phyloP scores from a whole-genome alignment of 2,888 invertebrate genomes.

The Micoletzkya japonica region DNA sequence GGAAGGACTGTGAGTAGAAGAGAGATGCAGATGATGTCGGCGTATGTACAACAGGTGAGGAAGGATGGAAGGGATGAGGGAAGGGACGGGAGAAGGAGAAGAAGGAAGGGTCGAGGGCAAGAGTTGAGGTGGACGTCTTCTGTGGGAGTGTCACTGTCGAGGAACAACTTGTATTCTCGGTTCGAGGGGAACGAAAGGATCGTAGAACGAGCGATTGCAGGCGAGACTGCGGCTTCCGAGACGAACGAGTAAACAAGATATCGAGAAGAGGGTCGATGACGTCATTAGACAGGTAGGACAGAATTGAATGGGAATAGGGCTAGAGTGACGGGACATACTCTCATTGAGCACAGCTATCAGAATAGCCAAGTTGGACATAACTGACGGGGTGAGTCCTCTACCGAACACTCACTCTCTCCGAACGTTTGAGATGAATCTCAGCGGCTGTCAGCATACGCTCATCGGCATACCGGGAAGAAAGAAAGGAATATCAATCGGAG shows the following conservation, averaged over 20 bases:
- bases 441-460: slow-evolving; percentile 49
- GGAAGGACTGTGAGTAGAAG: slow-evolving; percentile 40
- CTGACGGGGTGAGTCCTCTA: no score
- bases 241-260: background rate
- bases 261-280: background rate
- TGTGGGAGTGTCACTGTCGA: slow-evolving; percentile 81
- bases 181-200: slow-evolving; percentile 9
- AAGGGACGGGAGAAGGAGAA: no score
- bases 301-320: no score
- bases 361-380: no score
- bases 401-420: no score
- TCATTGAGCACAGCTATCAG: no score
- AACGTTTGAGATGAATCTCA: slow-evolving; percentile 50
- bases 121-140: slow-evolving; percentile 73
- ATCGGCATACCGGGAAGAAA: slow-evolving; percentile 47
- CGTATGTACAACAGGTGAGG: slow-evolving; percentile 83
- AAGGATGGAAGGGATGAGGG: background rate
- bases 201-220: background rate
- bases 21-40: slow-evolving; percentile 73
- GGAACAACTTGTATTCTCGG: slow-evolving; percentile 87
- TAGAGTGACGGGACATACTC: no score
- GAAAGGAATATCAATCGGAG: slow-evolving; percentile 87
- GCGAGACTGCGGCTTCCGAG: slow-evolving; percentile 14
- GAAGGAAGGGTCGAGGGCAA: no score
- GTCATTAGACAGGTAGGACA: slow-evolving; percentile 20